Percentiles rank a stretch among this genome's conserved stretches.
These are phyloP conservation scores for Hydrotaea cyrtoneurina DNA, from an alignment of 2,888 invertebrate genomes.

Conservation along the genomic window DNA sequence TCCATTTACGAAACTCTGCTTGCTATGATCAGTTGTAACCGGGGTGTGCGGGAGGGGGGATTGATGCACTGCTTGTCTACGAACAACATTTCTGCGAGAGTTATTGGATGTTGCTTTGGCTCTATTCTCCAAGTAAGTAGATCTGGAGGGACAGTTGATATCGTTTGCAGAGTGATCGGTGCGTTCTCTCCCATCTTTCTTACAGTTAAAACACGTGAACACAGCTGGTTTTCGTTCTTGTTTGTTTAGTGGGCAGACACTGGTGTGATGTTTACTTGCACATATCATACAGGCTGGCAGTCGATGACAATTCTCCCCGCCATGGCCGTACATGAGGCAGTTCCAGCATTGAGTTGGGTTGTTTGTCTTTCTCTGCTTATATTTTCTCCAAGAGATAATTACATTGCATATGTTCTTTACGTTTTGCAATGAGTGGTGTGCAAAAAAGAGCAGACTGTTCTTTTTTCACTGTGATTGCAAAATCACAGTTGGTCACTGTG, in stretches of 20 bases:
- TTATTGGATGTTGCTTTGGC: neutral
- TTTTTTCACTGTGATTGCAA: no score
- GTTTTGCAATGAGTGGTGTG: neutral
- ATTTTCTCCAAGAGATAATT: slow-evolving; percentile 21
- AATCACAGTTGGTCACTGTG: no score
- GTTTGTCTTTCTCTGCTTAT: neutral
- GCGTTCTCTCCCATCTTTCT: neutral
- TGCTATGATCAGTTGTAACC: neutral
- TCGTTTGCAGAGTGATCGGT: neutral
- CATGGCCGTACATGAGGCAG: neutral
- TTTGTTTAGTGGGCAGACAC: neutral
- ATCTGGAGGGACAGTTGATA: neutral
- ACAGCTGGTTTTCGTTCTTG: neutral
- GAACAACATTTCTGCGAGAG: neutral
- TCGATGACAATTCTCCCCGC: no score
- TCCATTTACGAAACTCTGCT: neutral
- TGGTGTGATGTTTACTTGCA: neutral
- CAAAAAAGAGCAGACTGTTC: no score
- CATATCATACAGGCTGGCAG: no score
- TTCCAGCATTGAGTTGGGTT: slow-evolving; percentile 10
- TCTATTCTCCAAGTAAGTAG: neutral
- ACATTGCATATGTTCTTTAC: neutral
- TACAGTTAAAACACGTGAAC: neutral
- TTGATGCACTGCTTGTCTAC: neutral
- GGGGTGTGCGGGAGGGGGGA: neutral